Conservation (phyloP, 1,140 invertebrate genomes). For the Apis florea region DNA sequence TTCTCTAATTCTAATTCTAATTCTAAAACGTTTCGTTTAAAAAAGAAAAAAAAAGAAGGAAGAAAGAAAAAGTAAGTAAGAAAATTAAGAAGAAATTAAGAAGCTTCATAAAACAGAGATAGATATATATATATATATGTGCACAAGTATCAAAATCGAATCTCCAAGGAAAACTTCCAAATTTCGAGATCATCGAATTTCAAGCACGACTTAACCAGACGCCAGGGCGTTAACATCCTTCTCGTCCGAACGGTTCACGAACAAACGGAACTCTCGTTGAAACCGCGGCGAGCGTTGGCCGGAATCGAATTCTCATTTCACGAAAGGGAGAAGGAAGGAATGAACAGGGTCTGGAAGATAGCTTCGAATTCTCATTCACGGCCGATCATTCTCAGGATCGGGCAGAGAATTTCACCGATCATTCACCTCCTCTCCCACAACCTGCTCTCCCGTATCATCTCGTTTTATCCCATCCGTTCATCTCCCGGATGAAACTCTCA, state of each 20-base stretch:
- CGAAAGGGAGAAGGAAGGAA: neutral
- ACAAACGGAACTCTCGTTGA: slow-evolving; percentile 20
- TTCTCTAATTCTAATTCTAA: too few species aligned
- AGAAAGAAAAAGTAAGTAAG: too few species aligned
- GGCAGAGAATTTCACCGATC: slow-evolving; percentile 33
- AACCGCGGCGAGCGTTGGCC: slow-evolving; percentile 32
- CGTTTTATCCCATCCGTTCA: slow-evolving; percentile 42
- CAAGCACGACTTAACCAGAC: slow-evolving; percentile 9
- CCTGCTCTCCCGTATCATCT: neutral
- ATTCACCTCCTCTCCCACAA: neutral
- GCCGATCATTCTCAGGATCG: slow-evolving; percentile 36
- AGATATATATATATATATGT: neutral
- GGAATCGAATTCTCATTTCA: slow-evolving; percentile 43
- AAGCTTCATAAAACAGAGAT: neutral
- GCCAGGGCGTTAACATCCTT: neutral
- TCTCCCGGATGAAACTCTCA: slow-evolving; percentile 28
- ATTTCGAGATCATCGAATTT: neutral
- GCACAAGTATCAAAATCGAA: neutral
- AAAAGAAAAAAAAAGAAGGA: neutral
- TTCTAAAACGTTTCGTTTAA: too few species aligned
- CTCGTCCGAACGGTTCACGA: slow-evolving; percentile 18
- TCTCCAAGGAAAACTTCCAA: neutral
- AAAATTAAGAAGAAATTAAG: neutral
- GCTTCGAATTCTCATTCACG: slow-evolving; percentile 19
- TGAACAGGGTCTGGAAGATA: neutral